Evolutionary conservation across 2,113 vertebrate species (phyloP).

Genomic region (Leucoraja erinaceus): DNA sequence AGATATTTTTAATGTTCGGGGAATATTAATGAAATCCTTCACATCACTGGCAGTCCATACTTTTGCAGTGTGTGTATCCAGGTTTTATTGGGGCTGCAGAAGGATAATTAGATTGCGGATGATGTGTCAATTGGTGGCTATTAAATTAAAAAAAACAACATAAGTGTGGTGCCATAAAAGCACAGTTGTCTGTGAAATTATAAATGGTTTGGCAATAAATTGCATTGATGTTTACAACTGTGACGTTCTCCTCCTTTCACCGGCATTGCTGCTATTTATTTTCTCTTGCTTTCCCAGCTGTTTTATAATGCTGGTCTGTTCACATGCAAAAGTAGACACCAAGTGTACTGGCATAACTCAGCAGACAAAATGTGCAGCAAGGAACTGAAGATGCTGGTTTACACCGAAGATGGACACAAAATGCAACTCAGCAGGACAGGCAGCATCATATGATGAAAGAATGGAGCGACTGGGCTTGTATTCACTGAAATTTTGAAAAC

Average conservation of each 20-base stretch:
- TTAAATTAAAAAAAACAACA: background rate
- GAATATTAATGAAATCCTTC: background rate
- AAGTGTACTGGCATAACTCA: too few relatives aligned
- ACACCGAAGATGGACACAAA: too few relatives aligned
- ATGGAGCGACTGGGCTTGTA: too few relatives aligned
- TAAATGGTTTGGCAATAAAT: slow-evolving; percentile 14
- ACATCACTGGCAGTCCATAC: background rate
- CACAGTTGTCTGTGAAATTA: background rate
- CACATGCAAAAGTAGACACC: too few relatives aligned
- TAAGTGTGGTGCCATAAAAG: background rate
- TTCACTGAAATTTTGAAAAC: too few relatives aligned
- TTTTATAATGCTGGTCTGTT: background rate
- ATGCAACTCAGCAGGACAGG: too few relatives aligned
- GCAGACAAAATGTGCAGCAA: too few relatives aligned
- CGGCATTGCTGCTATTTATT: background rate
- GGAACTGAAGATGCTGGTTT: too few relatives aligned
- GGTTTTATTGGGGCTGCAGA: background rate
- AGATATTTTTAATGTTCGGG: too few relatives aligned
- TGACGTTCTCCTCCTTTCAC: background rate
- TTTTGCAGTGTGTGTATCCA: background rate
- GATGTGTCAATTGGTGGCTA: background rate
- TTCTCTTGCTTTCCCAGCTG: background rate
- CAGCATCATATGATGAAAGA: too few relatives aligned
- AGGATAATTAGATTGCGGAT: slow-evolving; percentile 6
- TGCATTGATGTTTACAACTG: background rate